These are phyloP conservation scores for Euura lappo DNA, from an alignment of 1,140 invertebrate genomes.

Conservation along the genomic window DNA sequence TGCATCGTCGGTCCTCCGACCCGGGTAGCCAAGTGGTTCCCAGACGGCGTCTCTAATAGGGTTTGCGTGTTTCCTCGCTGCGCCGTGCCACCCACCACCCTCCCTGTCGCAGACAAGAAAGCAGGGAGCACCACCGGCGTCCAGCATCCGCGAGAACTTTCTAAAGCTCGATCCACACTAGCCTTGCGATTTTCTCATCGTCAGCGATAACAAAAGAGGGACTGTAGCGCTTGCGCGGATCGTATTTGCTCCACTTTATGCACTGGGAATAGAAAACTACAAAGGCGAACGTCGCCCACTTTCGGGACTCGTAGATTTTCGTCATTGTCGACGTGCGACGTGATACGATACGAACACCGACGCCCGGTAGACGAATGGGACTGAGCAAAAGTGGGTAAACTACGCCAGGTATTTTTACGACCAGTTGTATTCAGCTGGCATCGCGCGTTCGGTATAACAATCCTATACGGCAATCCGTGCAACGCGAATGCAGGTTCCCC, in stretches of 20 bases:
- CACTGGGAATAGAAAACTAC: no score
- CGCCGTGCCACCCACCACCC: constrained; percentile 5
- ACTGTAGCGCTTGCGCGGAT: no score
- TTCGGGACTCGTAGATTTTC: no score
- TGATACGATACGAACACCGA: background rate
- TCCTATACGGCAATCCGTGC: background rate
- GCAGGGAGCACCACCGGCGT: background rate
- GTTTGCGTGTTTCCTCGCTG: constrained; percentile 12
- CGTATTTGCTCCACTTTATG: no score
- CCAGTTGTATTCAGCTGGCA: background rate
- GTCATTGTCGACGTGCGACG: background rate
- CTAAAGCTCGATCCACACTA: background rate
- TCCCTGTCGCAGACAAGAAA: constrained; percentile 1
- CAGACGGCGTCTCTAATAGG: constrained; percentile 13
- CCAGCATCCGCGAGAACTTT: constrained; percentile 3
- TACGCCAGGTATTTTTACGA: constrained; percentile 1
- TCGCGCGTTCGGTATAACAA: background rate
- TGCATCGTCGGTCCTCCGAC: background rate
- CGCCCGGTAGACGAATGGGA: background rate
- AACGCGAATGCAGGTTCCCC: no score
- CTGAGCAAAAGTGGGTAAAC: background rate
- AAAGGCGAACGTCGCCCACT: no score
- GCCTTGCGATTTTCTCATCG: background rate
- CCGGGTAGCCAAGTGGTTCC: background rate
- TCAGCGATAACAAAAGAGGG: no score